These are phyloP conservation scores for Monomorium pharaonis DNA, from an alignment of 1,140 invertebrate genomes.

Conservation along the genomic window DNA sequence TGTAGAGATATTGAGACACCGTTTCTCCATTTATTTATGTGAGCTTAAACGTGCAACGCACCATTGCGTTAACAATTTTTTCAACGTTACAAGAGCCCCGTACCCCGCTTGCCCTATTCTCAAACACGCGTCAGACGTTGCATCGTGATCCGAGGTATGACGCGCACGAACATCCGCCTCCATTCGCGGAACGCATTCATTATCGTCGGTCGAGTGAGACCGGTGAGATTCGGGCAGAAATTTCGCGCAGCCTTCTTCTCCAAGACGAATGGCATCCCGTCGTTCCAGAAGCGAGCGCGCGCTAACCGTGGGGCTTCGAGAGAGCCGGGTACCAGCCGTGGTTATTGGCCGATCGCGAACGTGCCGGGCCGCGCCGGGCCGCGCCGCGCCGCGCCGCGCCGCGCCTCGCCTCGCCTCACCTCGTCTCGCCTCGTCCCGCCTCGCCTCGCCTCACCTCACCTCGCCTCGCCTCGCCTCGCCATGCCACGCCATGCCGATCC, in stretches of 20 bases:
- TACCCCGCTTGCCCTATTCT: not conserved
- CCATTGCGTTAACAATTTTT: not conserved
- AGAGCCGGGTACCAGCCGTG: slow-evolving; percentile 37
- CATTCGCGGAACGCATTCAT: slow-evolving; percentile 42
- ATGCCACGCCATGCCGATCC: not conserved
- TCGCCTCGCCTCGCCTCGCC: not conserved
- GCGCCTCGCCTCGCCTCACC: not conserved
- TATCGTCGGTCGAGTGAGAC: slow-evolving; percentile 40
- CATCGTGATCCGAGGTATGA: slow-evolving; percentile 6
- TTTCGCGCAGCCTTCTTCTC: slow-evolving; percentile 59
- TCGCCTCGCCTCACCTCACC: not conserved
- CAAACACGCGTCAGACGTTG: not conserved
- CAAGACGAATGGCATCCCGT: slow-evolving; percentile 53
- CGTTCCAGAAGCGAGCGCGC: slow-evolving; percentile 57
- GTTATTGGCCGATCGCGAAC: slow-evolving; percentile 65
- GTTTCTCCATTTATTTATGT: not conserved
- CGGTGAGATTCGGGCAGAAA: slow-evolving; percentile 51
- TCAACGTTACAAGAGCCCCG: not conserved
- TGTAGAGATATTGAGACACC: not conserved
- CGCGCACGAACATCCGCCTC: slow-evolving; percentile 32
- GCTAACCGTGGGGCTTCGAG: slow-evolving; percentile 44
- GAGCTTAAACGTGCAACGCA: not conserved
- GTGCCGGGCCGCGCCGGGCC: not conserved
- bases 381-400: slow-evolving; percentile 9
- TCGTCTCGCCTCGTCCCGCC: slow-evolving; percentile 3